Base-by-base conservation (phyloP, 2,888 invertebrate genomes). In the Nephrocerus scutellatus region DNA sequence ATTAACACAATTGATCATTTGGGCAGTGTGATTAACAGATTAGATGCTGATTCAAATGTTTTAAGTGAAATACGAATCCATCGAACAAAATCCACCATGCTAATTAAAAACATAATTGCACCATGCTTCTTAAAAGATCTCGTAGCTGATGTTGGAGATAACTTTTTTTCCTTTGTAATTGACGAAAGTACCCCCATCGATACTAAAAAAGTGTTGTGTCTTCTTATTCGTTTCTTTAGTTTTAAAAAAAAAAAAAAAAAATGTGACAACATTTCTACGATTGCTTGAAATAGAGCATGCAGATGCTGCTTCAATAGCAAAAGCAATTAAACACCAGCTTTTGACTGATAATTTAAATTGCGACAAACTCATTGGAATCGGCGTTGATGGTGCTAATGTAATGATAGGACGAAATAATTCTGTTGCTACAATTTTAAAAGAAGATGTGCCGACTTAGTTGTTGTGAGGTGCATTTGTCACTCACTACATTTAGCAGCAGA, bases 401-500 rank as follows among this genome's bases (percentile, higher is more conserved):
- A 34, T 34, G 34, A 10, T 34, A 15, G 34, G 34, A 15, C 16
- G 14, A 10, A n/a, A 23, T 14, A 24, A 34, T 34, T 34, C 34
- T 3, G 24, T 34, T 14, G 14, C 34, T 13, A 10, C 34, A 5
- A 34, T 34, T 3, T 15, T 34, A n/a, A 34, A 13, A 15, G 6
- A 12, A 13, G 14, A 12, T n/a, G n/a, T n/a, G n/a, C n/a, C n/a
- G n/a, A n/a, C n/a, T n/a, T n/a, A n/a, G n/a, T n/a, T n/a, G n/a
- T n/a, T n/a, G n/a, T 26, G 8, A 24, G n/a, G 10, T 22, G 29
- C 16, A 15, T 29, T 10, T 40, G 24, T 12, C 30, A 35, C 13
- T 40, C 39, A 4, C 39, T 40, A 5, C 39, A 40, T 15, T 14
- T 40, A 5, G 13, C 29, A n/a, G 30, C 39, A 21, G 39, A 40